A percentile compares a stretch with the other conserved stretches of the same genome.
These are phyloP conservation scores for Antedon mediterranea DNA, from an alignment of 53 echinoderm and acorn worm species.

Conservation along the genomic window DNA sequence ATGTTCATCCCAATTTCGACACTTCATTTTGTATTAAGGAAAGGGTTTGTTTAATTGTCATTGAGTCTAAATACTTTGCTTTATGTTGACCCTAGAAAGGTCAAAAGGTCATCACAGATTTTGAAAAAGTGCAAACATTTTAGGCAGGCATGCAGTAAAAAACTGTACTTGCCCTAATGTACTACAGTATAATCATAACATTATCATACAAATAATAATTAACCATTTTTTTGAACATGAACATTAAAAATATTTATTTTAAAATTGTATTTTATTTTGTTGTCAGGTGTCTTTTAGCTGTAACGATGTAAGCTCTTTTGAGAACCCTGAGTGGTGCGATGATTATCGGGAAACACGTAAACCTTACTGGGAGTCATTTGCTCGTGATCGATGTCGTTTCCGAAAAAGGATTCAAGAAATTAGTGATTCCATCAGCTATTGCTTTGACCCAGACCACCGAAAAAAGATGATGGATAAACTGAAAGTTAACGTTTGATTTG, in stretches of 20 bases:
- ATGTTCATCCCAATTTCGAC: no score
- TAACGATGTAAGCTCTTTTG: conserved; percentile 18
- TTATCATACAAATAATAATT: no score
- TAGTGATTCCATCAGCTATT: conserved; percentile 19
- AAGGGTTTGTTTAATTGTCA: no score
- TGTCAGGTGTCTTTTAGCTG: conserved; percentile 47
- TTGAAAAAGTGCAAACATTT: no score
- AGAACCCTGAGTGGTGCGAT: conserved; percentile 19
- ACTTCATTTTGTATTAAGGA: no score
- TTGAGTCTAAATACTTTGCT: no score
- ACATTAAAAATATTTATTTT: no score
- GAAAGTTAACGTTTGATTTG: background rate
- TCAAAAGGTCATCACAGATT: no score
- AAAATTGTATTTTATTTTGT: background rate
- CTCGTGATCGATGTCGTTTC: conserved; percentile 55
- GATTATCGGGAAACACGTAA: conserved; percentile 34
- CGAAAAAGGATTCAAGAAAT: conserved; percentile 23
- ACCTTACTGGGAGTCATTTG: conserved; percentile 51
- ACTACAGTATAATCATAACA: no score
- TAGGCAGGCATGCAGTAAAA: no score
- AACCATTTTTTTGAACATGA: background rate
- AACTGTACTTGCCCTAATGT: no score
- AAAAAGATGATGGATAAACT: conserved; percentile 20
- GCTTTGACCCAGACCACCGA: conserved; percentile 33
- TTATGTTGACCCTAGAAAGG: no score